phyloP scores from a whole-genome alignment of 2,888 invertebrate genomes.

The Athripsodes cinereus region DNA sequence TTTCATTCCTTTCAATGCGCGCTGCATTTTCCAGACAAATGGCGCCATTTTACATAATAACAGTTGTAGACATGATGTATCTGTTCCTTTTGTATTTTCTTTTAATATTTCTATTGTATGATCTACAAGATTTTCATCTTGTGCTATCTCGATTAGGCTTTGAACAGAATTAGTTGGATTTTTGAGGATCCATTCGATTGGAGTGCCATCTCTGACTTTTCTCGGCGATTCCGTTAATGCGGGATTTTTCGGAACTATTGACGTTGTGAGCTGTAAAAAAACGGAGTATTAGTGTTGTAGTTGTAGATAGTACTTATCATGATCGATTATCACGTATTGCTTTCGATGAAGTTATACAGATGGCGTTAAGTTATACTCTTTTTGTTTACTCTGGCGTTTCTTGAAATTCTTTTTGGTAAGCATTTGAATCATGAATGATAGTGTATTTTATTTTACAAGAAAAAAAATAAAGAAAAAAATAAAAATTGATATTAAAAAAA shows the following conservation, averaged over 20 bases:
- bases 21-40: slow-evolving; percentile 71
- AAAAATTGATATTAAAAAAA: no score
- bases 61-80: slow-evolving; percentile 64
- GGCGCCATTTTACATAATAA: slow-evolving; percentile 74
- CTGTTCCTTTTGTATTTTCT: slow-evolving; percentile 48
- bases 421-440: no score
- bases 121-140: slow-evolving; percentile 56
- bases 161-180: slow-evolving; percentile 54
- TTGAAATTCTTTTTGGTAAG: no score
- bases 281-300: neutral
- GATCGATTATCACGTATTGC: no score
- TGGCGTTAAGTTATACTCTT: no score
- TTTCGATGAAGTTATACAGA: no score
- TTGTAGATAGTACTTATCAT: no score
- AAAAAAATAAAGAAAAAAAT: no score
- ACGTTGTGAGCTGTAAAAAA: slow-evolving; percentile 54
- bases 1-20: slow-evolving; percentile 36
- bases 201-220: slow-evolving; percentile 35
- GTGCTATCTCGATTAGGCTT: slow-evolving; percentile 53
- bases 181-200: slow-evolving; percentile 58
- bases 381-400: no score
- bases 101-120: slow-evolving; percentile 55
- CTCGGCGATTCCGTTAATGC: slow-evolving; percentile 33
- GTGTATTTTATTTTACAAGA: no score
- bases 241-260: slow-evolving; percentile 44